Evolutionary conservation across 2,888 invertebrate genomes (phyloP).

Genomic region (Sarcophaga carnaria): DNA sequence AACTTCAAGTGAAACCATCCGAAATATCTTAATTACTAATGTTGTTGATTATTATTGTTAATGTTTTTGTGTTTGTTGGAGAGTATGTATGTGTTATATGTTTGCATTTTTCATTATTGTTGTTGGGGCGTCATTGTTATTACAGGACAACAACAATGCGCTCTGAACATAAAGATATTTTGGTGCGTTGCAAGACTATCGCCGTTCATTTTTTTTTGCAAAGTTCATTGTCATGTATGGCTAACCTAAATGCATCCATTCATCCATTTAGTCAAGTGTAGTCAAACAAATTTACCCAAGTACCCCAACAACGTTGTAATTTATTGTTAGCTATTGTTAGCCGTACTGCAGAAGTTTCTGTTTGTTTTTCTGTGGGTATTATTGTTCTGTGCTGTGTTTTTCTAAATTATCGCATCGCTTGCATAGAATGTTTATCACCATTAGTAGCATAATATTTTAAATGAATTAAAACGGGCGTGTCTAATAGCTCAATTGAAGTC

Average conservation of each 20-base stretch:
- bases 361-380: no score
- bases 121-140: conserved; percentile 11
- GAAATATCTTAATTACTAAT: conserved; percentile 68
- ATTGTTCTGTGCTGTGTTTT: no score
- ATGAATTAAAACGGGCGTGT: conserved; percentile 59
- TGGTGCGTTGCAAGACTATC: conserved; percentile 25
- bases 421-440: conserved; percentile 48
- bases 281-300: not conserved
- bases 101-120: conserved; percentile 12
- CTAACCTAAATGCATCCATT: conserved; percentile 26
- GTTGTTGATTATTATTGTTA: conserved; percentile 62
- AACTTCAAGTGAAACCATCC: conserved; percentile 64
- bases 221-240: conserved; percentile 24
- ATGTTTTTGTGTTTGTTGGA: conserved; percentile 28
- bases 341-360: no score
- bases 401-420: conserved; percentile 56
- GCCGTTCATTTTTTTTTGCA: conserved; percentile 43
- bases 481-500: conserved; percentile 63
- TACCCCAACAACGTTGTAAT: conserved; percentile 4
- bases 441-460: conserved; percentile 57
- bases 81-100: not conserved
- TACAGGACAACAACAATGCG: conserved; percentile 12
- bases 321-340: no score
- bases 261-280: conserved; percentile 4
- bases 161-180: not conserved